These are phyloP conservation scores for Leptopilina boulardi DNA, from an alignment of 1,140 invertebrate genomes.

Conservation along the genomic window DNA sequence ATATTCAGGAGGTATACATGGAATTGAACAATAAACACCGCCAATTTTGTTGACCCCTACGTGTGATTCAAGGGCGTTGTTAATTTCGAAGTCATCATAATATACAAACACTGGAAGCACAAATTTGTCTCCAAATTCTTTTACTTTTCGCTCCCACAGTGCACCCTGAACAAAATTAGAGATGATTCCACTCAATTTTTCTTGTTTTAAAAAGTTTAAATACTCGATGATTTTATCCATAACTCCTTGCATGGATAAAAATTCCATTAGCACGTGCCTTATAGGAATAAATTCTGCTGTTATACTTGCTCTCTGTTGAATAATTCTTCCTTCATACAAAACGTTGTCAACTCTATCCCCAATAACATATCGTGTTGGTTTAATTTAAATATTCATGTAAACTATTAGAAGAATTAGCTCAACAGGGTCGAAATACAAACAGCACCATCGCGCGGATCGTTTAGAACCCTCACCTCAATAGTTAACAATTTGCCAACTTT, in stretches of 20 bases:
- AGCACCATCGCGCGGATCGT: too few species aligned
- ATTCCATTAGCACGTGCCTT: neutral
- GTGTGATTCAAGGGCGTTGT: constrained; percentile 28
- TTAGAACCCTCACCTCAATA: too few species aligned
- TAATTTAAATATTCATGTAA: too few species aligned
- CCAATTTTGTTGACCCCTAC: constrained; percentile 36
- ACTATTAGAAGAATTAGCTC: too few species aligned
- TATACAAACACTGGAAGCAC: neutral
- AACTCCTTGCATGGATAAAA: neutral
- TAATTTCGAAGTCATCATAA: neutral
- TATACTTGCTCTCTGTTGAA: neutral
- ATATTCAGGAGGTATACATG: constrained; percentile 35
- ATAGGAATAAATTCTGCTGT: neutral
- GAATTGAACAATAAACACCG: constrained; percentile 40
- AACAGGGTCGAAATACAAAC: too few species aligned
- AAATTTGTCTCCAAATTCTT: neutral
- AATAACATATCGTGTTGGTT: too few species aligned
- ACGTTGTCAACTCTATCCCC: neutral
- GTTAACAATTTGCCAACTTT: too few species aligned
- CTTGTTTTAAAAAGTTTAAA: neutral
- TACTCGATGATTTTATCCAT: neutral
- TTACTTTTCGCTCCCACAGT: neutral
- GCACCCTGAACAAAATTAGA: too few species aligned
- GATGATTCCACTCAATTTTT: neutral
- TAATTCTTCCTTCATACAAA: neutral